phyloP scores from a whole-genome alignment of 2,113 vertebrate genomes.

The Phaetusa simplex region DNA sequence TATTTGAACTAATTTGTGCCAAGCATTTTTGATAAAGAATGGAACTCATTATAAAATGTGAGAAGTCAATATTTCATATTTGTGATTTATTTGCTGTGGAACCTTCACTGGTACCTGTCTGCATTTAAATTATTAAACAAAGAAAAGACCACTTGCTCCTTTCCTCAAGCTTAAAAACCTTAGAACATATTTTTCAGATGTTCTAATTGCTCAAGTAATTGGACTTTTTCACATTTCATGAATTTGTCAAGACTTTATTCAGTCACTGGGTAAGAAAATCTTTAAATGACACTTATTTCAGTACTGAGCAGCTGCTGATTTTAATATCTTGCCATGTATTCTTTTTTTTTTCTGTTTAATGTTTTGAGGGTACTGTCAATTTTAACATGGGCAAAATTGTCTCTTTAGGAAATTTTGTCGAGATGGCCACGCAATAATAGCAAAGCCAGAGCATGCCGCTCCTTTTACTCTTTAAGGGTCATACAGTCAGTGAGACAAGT shows the following conservation, averaged over 20 bases:
- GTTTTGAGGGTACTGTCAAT: neutral
- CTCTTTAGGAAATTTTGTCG: neutral
- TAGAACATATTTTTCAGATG: neutral
- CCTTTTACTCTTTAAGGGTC: neutral
- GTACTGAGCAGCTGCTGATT: neutral
- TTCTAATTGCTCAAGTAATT: neutral
- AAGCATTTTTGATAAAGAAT: neutral
- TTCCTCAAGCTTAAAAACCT: neutral
- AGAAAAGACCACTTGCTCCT: neutral
- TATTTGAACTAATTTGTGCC: neutral
- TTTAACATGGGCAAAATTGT: neutral
- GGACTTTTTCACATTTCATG: neutral
- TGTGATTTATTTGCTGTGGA: conserved; percentile 5
- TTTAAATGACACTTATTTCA: neutral
- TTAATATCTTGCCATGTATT: neutral
- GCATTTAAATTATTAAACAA: neutral
- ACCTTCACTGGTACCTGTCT: neutral
- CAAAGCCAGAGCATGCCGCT: neutral
- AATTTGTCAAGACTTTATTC: neutral
- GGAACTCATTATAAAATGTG: neutral
- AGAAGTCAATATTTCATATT: neutral
- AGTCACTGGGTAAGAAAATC: neutral
- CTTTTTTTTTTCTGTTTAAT: neutral
- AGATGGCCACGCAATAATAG: neutral
- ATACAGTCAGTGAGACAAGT: neutral